Percentiles rank a stretch among this genome's conserved stretches.
Conservation (phyloP, 2,113 vertebrate genomes). For the Protobothrops mucrosquamatus region DNA sequence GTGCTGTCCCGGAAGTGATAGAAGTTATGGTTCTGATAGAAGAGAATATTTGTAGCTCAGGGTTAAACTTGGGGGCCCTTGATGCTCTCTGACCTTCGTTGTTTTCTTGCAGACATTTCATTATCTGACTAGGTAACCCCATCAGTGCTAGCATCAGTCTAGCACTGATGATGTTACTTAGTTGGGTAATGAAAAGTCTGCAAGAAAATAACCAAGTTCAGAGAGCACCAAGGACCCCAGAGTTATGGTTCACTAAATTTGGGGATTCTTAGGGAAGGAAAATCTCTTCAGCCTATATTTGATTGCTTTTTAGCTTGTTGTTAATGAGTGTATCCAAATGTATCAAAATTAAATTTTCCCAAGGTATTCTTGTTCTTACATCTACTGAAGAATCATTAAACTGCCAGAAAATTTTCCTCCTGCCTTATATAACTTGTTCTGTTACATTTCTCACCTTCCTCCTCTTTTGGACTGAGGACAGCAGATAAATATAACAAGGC, state of each 20-base stretch:
- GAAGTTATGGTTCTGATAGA: background rate
- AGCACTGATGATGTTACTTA: background rate
- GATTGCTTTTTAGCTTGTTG: background rate
- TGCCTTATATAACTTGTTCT: background rate
- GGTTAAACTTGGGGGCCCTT: background rate
- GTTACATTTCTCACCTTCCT: background rate
- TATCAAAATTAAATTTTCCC: background rate
- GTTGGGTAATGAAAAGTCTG: background rate
- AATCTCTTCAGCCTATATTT: background rate
- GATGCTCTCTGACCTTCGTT: background rate
- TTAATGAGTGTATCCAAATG: background rate
- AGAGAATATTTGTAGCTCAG: background rate
- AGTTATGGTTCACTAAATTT: background rate
- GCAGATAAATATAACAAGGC: constrained; percentile 90
- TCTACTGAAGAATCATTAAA: background rate
- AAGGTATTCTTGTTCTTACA: background rate
- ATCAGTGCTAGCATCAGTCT: too few species aligned
- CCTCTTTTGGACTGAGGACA: constrained; percentile 47
- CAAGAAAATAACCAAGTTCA: background rate
- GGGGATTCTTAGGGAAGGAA: background rate
- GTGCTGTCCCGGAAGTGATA: background rate
- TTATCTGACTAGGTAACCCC: background rate
- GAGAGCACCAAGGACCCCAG: too few species aligned
- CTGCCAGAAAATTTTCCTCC: background rate
- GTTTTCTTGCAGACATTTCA: background rate